Percentiles rank a stretch among this genome's conserved stretches.
Conservation (phyloP, 2,113 vertebrate species). For the Tetrax tetrax region DNA sequence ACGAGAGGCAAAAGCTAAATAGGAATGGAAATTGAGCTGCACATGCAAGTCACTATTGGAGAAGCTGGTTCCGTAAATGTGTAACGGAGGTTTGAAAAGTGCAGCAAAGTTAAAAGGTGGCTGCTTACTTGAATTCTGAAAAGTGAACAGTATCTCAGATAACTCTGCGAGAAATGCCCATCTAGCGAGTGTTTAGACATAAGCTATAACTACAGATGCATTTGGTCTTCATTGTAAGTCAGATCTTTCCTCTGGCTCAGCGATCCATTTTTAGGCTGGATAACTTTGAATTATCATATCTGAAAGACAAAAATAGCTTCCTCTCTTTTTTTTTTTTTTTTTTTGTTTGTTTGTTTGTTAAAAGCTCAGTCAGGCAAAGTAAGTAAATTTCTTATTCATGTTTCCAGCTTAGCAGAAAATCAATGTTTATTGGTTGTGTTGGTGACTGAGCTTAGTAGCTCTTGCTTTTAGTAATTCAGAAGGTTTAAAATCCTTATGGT, state of each 20-base stretch:
- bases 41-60: neutral
- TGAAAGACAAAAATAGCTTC: conserved; percentile 31
- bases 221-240: neutral
- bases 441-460: neutral
- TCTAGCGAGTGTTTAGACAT: neutral
- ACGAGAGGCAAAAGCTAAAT: neutral
- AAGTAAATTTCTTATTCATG: neutral
- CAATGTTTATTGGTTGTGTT: neutral
- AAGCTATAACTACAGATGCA: neutral
- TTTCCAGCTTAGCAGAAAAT: neutral
- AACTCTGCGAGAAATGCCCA: conserved; percentile 2
- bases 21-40: conserved; percentile 30
- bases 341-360: conserved; percentile 1
- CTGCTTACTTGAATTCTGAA: conserved; percentile 54
- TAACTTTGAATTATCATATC: neutral
- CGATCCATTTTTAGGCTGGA: conserved; percentile 12
- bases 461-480: neutral
- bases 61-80: neutral
- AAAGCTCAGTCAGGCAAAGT: conserved; percentile 13
- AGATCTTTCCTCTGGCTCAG: neutral
- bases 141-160: neutral
- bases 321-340: conserved; percentile 14
- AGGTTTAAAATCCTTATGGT: neutral
- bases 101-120: neutral
- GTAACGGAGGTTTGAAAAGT: neutral